A percentile compares a stretch with the other conserved stretches of the same genome.
Conservation (phyloP, 2,797 vertebrate genomes). For the Poliocrania exsul region DNA sequence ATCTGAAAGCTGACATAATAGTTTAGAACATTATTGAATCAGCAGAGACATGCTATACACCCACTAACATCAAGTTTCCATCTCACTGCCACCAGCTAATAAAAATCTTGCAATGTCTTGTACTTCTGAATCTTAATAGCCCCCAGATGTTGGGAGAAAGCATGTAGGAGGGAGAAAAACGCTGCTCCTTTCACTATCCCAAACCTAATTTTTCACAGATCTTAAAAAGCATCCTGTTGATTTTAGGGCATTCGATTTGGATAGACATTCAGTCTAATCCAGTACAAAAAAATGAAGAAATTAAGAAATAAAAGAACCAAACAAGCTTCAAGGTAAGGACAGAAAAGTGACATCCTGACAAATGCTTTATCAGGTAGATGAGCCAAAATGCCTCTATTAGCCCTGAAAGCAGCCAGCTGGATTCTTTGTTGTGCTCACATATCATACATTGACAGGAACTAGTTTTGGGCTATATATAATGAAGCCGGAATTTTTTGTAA, state of each 20-base stretch:
- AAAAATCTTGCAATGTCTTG: conserved; percentile 28
- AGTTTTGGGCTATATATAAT: conserved; percentile 68
- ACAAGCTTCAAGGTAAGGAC: conserved; percentile 49
- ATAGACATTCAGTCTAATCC: background rate
- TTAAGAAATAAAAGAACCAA: conserved; percentile 44
- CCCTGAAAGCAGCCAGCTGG: conserved; percentile 68
- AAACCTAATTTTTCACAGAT: background rate
- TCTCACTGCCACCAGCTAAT: conserved; percentile 48
- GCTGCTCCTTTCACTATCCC: background rate
- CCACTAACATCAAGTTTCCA: conserved; percentile 25
- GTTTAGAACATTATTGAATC: conserved; percentile 48
- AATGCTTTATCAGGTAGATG: conserved; percentile 55
- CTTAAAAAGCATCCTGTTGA: background rate
- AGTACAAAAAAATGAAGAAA: conserved; percentile 55
- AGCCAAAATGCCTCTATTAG: conserved; percentile 66
- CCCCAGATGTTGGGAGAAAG: conserved; percentile 23
- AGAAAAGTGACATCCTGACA: conserved; percentile 50
- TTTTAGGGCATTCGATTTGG: background rate
- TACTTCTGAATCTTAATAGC: conserved; percentile 7
- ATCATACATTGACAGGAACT: conserved; percentile 61
- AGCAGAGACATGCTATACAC: conserved; percentile 42
- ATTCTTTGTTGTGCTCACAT: conserved; percentile 59
- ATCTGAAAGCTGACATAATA: conserved; percentile 15
- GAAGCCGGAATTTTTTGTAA: conserved; percentile 65
- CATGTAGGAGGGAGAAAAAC: conserved; percentile 21